Evolutionary conservation across 2,888 invertebrate species (phyloP).

Genomic region (Nomada ferruginata): DNA sequence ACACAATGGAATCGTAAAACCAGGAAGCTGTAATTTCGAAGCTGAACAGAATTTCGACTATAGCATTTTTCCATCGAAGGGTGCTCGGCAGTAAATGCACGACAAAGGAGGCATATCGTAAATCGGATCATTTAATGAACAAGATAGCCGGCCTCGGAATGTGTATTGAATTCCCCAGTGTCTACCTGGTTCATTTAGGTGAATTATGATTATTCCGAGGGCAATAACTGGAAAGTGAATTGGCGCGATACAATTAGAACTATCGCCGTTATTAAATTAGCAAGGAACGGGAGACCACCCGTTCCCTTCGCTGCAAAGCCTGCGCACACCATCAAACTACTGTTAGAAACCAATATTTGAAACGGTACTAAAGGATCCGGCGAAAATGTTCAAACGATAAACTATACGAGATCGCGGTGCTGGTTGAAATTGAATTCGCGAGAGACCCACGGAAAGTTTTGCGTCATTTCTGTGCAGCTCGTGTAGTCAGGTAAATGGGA

Average conservation of each 20-base stretch:
- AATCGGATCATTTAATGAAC: constrained; percentile 24
- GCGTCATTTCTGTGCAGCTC: not conserved
- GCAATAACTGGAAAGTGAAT: constrained; percentile 16
- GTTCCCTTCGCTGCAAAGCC: not conserved
- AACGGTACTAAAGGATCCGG: not conserved
- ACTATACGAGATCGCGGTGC: no score
- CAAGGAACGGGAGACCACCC: not conserved
- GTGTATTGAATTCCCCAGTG: constrained; percentile 23
- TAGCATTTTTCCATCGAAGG: not conserved
- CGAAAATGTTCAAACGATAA: not conserved
- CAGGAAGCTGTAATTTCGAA: not conserved
- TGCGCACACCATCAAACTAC: not conserved
- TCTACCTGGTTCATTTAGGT: constrained; percentile 8
- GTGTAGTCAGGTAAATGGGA: not conserved
- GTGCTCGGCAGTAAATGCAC: not conserved
- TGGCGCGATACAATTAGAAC: not conserved
- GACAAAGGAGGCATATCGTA: not conserved
- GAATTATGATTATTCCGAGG: constrained; percentile 7
- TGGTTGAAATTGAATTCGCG: not conserved
- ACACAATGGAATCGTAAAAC: not conserved
- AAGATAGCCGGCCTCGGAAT: not conserved
- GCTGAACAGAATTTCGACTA: constrained; percentile 1
- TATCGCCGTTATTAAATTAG: constrained; percentile 22
- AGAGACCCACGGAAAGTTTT: not conserved
- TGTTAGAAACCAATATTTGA: not conserved